Evolutionary conservation across 2,888 invertebrate genomes (phyloP), one percentile per base, ranked within the genome.

Genomic region (Macrophya annulata): DNA sequence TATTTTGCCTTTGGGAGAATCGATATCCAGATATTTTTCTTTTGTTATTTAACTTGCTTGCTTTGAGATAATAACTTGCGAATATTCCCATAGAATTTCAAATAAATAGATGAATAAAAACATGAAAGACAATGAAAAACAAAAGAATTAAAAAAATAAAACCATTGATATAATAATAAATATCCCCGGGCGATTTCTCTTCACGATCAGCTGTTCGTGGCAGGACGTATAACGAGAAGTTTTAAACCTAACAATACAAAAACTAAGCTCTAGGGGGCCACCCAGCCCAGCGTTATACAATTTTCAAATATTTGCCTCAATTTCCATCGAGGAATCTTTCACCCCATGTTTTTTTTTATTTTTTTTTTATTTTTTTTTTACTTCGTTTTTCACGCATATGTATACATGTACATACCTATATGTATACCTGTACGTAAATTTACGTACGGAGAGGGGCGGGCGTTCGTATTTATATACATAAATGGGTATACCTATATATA

Each of bases 181-280:
- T 12, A 17, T 51, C 55, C 55, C n/a, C 55, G 55, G 55, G 55
- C 55, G n/a, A 55, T 17, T 55, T 55, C n/a, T 55, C n/a, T n/a
- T 55, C 25, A 71, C 71, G 71, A 71, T 71, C 71, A 40, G 71
- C 71, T 71, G 71, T 43, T 40, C 40, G 71, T 71, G 37, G 15
- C 71, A n/a, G 62, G 4, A 40, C n/a, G 25, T 68, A 68, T 17
- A 17, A 68, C 37, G 17, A 68, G 68, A 68, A 68, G 12, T 68
- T 74, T 45, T 8, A 25, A 45, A 45, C 21, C 25, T 21, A 43
- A 45, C n/a, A 43, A 43, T 12, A 45, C 74, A 45, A 45, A 74
- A 74, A 45, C 74, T 43, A 25, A 74, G n/a, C 45, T 74, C 45
- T 17, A 37, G 37, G 68, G 31, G 25, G 5, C 68, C 6, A 15